Base-by-base conservation (phyloP, 2,113 vertebrate species). In the Chlorocebus sabaeus region DNA sequence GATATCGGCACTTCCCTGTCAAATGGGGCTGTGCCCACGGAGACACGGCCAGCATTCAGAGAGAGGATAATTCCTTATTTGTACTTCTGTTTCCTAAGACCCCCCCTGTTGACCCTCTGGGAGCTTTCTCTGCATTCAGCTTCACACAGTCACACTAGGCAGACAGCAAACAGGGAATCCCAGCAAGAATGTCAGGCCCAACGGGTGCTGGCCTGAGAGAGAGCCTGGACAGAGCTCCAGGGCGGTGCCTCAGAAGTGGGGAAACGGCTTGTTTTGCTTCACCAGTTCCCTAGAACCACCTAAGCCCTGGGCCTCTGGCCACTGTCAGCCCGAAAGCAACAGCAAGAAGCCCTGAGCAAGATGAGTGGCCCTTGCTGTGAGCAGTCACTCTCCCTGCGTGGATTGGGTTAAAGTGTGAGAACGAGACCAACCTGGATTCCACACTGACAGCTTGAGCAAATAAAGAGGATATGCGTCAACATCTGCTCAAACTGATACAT, bases 51-150 rank as follows among this genome's bases (percentile, higher is more conserved):
- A 27, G n/a, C 57, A 13, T 76, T 89, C 97, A 61, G 13, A 76
- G 61, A 6, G 0, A 76, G 35, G 90, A 23, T 59, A 64, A 92
- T 0, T 57, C 92, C 67, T 96, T 70, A 68, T 45, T 52, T 90
- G 59, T 93, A 76, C 96, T 96, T 97, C 97, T 96, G 97, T 64
- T 98, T 98, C 96, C 84, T 85, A 45, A 52, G 93, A 89, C 79
- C 0, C 0, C 92, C 75, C 55, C 55, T 8, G 80, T 43, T 68
- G 86, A 97, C 76, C 43, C 67, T 85, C 10, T 0, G 8, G 93
- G 97, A 96, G 81, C 93, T 90, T 96, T 92, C 45, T 89, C 0
- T 0, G 79, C 93, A 86, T 88, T 87, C 95, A 94, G 79, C 75
- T 35, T 92, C 32, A 20, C 0, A 0, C 81, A 84, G 35, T 96